Evolutionary conservation across 2,797 vertebrate species (phyloP).

Genomic region (Anabacerthia variegaticeps): DNA sequence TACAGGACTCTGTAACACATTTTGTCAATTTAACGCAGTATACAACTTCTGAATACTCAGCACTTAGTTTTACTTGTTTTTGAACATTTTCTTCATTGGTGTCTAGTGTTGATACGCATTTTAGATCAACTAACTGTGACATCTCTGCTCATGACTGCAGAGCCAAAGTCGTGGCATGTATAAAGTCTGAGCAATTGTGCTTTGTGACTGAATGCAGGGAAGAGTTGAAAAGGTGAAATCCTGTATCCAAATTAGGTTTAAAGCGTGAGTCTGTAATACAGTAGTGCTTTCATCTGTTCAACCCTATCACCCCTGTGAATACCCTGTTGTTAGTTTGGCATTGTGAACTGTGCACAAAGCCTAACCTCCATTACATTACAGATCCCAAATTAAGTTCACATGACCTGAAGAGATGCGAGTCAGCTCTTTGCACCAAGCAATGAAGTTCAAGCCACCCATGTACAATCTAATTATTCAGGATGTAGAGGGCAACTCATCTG

Average conservation of each 20-base stretch:
- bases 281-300: not conserved
- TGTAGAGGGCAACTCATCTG: not conserved
- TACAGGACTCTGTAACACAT: not conserved
- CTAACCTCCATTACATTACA: not conserved
- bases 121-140: not conserved
- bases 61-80: not conserved
- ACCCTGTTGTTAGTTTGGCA: not conserved
- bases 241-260: slow-evolving; percentile 7
- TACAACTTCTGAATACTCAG: not conserved
- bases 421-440: not conserved
- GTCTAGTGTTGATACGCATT: not conserved
- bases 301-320: not conserved
- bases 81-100: not conserved
- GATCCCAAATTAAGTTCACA: slow-evolving; percentile 2
- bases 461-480: slow-evolving; percentile 29
- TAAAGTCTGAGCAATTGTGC: not conserved
- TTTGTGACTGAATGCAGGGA: not conserved
- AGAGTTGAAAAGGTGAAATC: slow-evolving; percentile 36
- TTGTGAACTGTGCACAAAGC: not conserved
- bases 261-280: not conserved
- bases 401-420: not conserved
- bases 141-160: not conserved
- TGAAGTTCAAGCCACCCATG: slow-evolving; percentile 7
- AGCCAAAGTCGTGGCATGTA: not conserved
- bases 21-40: not conserved